Percentiles rank a stretch among this genome's conserved stretches.
Conservation (phyloP, 2,113 vertebrate genomes). For the Passer domesticus region DNA sequence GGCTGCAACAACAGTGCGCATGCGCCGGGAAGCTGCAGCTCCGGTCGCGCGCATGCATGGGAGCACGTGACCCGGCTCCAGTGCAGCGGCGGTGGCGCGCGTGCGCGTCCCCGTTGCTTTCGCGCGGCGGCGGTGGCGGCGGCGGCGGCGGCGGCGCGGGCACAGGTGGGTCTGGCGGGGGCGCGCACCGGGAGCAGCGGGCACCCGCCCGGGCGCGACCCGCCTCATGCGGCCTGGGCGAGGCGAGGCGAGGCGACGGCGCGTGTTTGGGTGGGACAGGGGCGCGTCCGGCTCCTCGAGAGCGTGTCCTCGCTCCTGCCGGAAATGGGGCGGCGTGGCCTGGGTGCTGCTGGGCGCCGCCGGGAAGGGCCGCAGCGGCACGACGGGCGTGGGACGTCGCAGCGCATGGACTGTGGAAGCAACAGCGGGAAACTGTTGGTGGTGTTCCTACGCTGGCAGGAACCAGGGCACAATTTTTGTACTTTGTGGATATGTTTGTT, state of each 20-base stretch:
- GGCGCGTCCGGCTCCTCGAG: not conserved
- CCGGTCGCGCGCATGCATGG: conserved; percentile 65
- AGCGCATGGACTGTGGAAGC: too few relatives aligned
- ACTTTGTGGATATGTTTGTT: rapidly evolving
- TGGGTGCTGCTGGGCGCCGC: not conserved
- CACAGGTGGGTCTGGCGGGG: not conserved
- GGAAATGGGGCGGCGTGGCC: rapidly evolving
- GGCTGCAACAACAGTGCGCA: not conserved
- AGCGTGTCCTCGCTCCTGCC: rapidly evolving
- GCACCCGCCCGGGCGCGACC: not conserved
- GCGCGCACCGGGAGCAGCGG: not conserved
- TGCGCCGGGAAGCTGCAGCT: not conserved
- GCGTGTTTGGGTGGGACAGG: not conserved
- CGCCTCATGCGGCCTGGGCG: not conserved
- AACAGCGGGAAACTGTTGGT: rapidly evolving
- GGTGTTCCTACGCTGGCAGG: rapidly evolving
- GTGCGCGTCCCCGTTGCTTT: conserved; percentile 46
- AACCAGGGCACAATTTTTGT: rapidly evolving
- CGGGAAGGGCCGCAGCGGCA: not conserved
- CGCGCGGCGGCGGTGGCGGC: not conserved
- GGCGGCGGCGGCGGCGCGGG: not conserved
- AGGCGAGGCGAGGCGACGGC: not conserved
- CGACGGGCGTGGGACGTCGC: rapidly evolving
- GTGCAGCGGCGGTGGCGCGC: conserved; percentile 70
- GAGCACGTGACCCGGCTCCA: conserved; percentile 79